phyloP scores from a whole-genome alignment of 1,140 invertebrate species.

The Drosophila eugracilis region DNA sequence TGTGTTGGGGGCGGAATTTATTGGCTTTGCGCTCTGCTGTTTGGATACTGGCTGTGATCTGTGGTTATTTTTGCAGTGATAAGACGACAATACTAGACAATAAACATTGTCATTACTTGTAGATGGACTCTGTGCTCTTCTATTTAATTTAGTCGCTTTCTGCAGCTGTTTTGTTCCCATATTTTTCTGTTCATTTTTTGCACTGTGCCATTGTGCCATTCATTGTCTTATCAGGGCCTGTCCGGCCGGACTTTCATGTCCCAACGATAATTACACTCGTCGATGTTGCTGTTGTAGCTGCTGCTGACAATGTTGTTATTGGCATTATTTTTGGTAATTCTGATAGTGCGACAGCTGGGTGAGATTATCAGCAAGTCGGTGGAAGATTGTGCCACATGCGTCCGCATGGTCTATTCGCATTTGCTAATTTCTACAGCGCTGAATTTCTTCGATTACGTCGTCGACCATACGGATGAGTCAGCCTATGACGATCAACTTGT shows the following conservation, averaged over 20 bases:
- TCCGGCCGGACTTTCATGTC: constrained; percentile 20
- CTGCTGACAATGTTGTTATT: constrained; percentile 24
- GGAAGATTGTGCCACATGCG: constrained; percentile 25
- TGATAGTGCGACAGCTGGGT: constrained; percentile 20
- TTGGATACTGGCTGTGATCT: constrained; percentile 20
- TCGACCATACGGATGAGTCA: background rate
- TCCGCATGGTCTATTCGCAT: constrained; percentile 6
- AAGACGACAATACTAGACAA: constrained; percentile 4
- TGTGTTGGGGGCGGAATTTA: background rate
- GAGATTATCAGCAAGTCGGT: constrained; percentile 27
- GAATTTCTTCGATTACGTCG: background rate
- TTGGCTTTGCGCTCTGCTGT: background rate
- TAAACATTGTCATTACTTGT: constrained; percentile 14
- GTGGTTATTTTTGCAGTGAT: constrained; percentile 4
- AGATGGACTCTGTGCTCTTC: constrained; percentile 9
- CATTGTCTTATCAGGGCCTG: constrained; percentile 30
- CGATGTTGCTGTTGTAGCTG: background rate
- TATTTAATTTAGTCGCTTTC: background rate
- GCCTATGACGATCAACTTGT: constrained; percentile 1
- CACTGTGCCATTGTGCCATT: constrained; percentile 10
- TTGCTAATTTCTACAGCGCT: constrained; percentile 5
- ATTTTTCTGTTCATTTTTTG: too few relatives aligned
- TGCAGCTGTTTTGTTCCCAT: too few relatives aligned
- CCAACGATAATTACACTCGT: constrained; percentile 25
- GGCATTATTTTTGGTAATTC: constrained; percentile 32